Percentiles rank a stretch among this genome's conserved stretches.
Conservation (phyloP, 2,113 vertebrate genomes). For the Myiozetetes cayanensis region DNA sequence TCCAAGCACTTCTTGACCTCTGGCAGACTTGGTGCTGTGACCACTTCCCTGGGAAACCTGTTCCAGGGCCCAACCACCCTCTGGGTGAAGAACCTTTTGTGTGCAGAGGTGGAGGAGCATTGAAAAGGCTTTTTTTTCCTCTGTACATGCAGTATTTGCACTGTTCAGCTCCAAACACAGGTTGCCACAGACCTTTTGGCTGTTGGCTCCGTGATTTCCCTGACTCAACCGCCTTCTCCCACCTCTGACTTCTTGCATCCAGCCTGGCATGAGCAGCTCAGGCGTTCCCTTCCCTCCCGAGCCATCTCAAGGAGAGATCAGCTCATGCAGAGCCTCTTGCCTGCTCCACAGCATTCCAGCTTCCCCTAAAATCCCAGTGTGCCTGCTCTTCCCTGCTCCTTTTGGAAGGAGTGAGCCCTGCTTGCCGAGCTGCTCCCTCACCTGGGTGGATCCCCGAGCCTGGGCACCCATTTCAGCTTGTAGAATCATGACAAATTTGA, state of each 20-base stretch:
- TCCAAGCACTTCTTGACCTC: background rate
- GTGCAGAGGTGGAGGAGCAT: accelerated
- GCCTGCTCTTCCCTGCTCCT: background rate
- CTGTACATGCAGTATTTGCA: background rate
- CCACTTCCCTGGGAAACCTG: background rate
- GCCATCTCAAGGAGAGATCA: background rate
- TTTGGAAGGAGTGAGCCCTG: accelerated
- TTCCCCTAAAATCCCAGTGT: accelerated
- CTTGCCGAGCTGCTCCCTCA: background rate
- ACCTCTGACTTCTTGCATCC: background rate
- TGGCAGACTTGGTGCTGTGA: background rate
- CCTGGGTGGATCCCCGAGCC: background rate
- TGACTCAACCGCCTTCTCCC: background rate
- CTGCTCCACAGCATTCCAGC: background rate
- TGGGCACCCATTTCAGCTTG: background rate
- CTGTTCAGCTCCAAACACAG: background rate
- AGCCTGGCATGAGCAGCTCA: background rate
- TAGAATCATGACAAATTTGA: background rate
- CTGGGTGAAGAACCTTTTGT: background rate
- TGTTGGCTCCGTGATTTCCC: accelerated
- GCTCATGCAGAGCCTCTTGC: background rate
- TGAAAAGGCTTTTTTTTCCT: background rate
- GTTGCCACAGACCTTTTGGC: background rate
- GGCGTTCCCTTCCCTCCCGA: background rate
- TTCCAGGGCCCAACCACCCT: background rate